These are phyloP conservation scores for Calliopum simillimum DNA, from an alignment of 2,888 invertebrate genomes.

Conservation along the genomic window DNA sequence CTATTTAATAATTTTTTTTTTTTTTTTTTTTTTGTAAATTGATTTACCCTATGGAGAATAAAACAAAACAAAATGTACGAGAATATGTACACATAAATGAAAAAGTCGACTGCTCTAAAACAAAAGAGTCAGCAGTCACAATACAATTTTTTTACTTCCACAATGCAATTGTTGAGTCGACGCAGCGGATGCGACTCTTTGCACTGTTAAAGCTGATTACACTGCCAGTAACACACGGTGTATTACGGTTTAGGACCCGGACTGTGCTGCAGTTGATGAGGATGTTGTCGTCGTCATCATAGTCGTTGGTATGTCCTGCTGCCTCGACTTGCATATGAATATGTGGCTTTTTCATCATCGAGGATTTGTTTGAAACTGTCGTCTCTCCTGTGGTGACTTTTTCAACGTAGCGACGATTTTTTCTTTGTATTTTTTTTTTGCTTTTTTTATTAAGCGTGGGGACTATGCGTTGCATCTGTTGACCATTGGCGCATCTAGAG, in stretches of 20 bases:
- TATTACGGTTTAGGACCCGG: background rate
- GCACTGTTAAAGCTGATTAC: constrained; percentile 64
- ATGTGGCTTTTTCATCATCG: background rate
- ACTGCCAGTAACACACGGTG: constrained; percentile 53
- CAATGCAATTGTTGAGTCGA: constrained; percentile 49
- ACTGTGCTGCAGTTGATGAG: constrained; percentile 22
- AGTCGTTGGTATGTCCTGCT: constrained; percentile 13
- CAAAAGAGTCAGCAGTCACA: constrained; percentile 54
- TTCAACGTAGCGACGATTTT: background rate
- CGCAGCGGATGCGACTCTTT: constrained; percentile 62
- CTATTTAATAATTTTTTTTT: no score
- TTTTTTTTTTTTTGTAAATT: no score
- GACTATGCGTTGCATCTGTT: no score
- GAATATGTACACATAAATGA: background rate
- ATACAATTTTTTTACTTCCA: constrained; percentile 52
- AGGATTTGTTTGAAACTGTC: constrained; percentile 32
- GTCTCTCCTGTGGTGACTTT: constrained; percentile 42
- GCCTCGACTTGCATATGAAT: constrained; percentile 2
- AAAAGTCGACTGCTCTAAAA: constrained; percentile 49
- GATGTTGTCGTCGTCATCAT: constrained; percentile 32
- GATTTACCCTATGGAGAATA: no score
- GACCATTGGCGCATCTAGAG: no score
- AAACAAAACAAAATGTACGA: no score
- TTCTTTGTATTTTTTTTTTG: no score
- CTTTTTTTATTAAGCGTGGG: no score